A percentile compares a stretch with the other conserved stretches of the same genome.
These are phyloP conservation scores for Andricus grossulariae DNA, from an alignment of 1,140 invertebrate species.

Conservation along the genomic window DNA sequence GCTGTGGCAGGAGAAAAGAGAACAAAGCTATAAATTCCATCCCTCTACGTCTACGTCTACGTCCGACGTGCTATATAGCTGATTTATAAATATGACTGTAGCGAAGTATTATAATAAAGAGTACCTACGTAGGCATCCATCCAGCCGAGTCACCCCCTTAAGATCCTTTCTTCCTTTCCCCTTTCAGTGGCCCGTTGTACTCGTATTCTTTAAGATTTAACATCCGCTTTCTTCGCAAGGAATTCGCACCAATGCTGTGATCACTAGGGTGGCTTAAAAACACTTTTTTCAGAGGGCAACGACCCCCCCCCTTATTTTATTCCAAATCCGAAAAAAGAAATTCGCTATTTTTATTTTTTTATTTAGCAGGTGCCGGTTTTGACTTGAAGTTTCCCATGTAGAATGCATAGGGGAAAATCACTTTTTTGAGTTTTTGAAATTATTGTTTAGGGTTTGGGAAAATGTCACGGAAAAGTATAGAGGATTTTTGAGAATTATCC, in stretches of 20 bases:
- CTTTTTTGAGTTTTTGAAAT: too few relatives aligned
- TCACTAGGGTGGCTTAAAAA: too few relatives aligned
- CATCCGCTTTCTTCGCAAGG: slow-evolving; percentile 34
- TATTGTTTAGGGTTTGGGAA: too few relatives aligned
- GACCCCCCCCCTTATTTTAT: too few relatives aligned
- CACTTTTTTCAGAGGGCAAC: too few relatives aligned
- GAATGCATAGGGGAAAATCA: too few relatives aligned
- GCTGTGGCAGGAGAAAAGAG: slow-evolving; percentile 65
- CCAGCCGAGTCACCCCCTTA: slow-evolving; percentile 40
- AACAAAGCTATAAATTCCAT: slow-evolving; percentile 76
- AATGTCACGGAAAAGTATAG: too few relatives aligned
- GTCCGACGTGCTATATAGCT: slow-evolving; percentile 73
- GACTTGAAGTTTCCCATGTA: too few relatives aligned
- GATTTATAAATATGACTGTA: slow-evolving; percentile 78
- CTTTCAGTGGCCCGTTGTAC: slow-evolving; percentile 40
- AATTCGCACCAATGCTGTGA: neutral
- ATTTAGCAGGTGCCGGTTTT: too few relatives aligned
- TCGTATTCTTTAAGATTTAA: slow-evolving; percentile 33
- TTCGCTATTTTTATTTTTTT: too few relatives aligned
- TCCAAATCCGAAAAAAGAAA: too few relatives aligned
- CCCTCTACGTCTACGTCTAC: slow-evolving; percentile 71
- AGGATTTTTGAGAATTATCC: too few relatives aligned
- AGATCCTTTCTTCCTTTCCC: slow-evolving; percentile 42
- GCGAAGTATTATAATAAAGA: slow-evolving; percentile 76
- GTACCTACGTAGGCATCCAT: slow-evolving; percentile 56